A percentile compares a stretch with the other conserved stretches of the same genome.
These are phyloP conservation scores for Danio tinwini DNA, from an alignment of 2,797 vertebrate species.

Conservation along the genomic window DNA sequence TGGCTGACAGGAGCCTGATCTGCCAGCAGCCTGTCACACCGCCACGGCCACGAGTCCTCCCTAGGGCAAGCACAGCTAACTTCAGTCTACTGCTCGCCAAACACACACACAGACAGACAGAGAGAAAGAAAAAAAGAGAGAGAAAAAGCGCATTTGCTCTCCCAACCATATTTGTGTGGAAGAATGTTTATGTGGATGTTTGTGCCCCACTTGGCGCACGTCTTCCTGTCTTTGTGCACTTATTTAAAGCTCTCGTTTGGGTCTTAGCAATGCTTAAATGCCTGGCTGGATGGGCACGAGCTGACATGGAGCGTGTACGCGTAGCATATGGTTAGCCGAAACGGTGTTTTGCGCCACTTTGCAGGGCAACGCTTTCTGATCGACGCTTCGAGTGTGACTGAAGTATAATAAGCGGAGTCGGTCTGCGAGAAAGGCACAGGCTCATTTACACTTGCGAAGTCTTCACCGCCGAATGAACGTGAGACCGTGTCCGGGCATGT, in stretches of 20 bases:
- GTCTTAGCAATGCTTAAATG: slow-evolving; percentile 59
- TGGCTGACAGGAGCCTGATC: slow-evolving; percentile 79
- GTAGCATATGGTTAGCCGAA: slow-evolving; percentile 64
- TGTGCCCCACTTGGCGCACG: slow-evolving; percentile 42
- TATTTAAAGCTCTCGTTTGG: slow-evolving; percentile 52
- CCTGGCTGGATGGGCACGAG: slow-evolving; percentile 49
- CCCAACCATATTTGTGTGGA: slow-evolving; percentile 50
- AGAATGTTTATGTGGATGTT: slow-evolving; percentile 50
- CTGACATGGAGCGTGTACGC: slow-evolving; percentile 33
- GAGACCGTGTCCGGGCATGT: slow-evolving; percentile 39
- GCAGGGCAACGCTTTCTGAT: slow-evolving; percentile 56
- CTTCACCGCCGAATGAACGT: slow-evolving; percentile 31
- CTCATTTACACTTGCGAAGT: slow-evolving; percentile 60
- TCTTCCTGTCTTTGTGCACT: slow-evolving; percentile 31
- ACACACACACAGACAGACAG: slow-evolving; percentile 54
- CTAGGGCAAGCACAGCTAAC: slow-evolving; percentile 63
- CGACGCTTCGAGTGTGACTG: slow-evolving; percentile 57
- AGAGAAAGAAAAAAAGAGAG: slow-evolving; percentile 9
- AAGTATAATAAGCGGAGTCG: slow-evolving; percentile 65
- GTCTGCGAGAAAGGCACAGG: slow-evolving; percentile 49
- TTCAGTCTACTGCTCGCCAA: slow-evolving; percentile 55
- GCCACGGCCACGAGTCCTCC: slow-evolving; percentile 61
- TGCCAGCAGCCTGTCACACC: slow-evolving; percentile 74
- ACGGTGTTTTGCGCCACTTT: slow-evolving; percentile 64
- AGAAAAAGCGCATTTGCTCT: slow-evolving; percentile 48